A percentile compares a stretch with the other conserved stretches of the same genome.
phyloP scores from a whole-genome alignment of 2,797 vertebrate species.

The Merluccius polli region DNA sequence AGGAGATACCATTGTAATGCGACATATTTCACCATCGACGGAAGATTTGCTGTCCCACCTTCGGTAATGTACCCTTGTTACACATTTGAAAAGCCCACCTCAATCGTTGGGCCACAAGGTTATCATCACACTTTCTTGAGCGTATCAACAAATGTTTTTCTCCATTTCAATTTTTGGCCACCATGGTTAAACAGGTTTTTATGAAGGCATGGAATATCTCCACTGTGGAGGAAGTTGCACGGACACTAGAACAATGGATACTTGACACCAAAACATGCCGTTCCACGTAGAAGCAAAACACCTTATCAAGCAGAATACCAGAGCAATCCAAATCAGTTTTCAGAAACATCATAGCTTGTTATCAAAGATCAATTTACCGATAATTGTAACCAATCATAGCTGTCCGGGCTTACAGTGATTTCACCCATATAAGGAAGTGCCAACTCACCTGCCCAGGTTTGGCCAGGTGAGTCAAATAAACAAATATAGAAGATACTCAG shows the following conservation, averaged over 20 bases:
- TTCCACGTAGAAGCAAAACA: not conserved
- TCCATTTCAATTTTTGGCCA: not conserved
- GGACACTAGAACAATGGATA: not conserved
- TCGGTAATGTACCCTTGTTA: not conserved
- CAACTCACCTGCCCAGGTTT: not conserved
- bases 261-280: not conserved
- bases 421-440: too few relatives aligned
- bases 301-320: not conserved
- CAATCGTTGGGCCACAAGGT: not conserved
- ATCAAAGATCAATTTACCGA: not conserved
- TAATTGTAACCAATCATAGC: too few relatives aligned
- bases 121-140: too few relatives aligned
- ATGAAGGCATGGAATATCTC: not conserved
- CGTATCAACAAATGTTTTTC: too few relatives aligned
- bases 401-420: too few relatives aligned
- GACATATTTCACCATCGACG: not conserved
- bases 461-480: not conserved
- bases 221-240: not conserved
- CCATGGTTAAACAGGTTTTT: not conserved
- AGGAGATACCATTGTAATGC: not conserved
- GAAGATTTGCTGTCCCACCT: not conserved
- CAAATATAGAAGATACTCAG: not conserved
- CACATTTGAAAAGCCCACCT: slow-evolving; percentile 2
- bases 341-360: not conserved
- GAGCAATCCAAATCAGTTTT: not conserved